Evolutionary conservation across 2,113 vertebrate species (phyloP).

Genomic region (Arothron firmamentum): DNA sequence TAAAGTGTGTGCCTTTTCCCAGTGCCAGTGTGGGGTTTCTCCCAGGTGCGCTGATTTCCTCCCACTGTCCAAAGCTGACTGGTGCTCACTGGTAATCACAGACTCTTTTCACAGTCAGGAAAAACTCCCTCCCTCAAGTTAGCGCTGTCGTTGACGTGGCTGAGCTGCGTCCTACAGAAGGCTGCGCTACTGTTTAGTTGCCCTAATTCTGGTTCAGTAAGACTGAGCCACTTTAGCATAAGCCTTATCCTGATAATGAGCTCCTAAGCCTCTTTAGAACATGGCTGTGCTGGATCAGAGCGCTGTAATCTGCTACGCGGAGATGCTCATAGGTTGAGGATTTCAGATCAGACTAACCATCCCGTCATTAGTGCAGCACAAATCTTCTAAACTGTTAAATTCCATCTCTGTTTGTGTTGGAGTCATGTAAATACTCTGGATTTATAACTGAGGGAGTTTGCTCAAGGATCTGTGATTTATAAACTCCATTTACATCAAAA

Average conservation of each 20-base stretch:
- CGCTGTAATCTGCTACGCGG: slow-evolving; percentile 61
- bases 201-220: slow-evolving; percentile 58
- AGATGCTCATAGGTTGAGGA: slow-evolving; percentile 61
- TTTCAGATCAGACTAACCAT: slow-evolving; percentile 55
- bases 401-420: slow-evolving; percentile 1
- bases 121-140: not conserved
- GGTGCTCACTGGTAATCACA: too few relatives aligned
- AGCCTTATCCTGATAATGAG: slow-evolving; percentile 67
- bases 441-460: not conserved
- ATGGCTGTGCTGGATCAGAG: slow-evolving; percentile 71
- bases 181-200: slow-evolving; percentile 30
- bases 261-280: slow-evolving; percentile 69
- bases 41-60: too few relatives aligned
- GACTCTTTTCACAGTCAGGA: too few relatives aligned
- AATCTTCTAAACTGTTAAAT: slow-evolving; percentile 12
- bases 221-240: slow-evolving; percentile 55
- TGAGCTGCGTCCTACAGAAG: slow-evolving; percentile 16
- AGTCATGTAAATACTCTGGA: not conserved
- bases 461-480: not conserved
- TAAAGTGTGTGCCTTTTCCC: too few relatives aligned
- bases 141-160: slow-evolving; percentile 5
- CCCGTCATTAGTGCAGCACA: slow-evolving; percentile 12
- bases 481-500: too few relatives aligned
- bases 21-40: too few relatives aligned
- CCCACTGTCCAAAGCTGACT: too few relatives aligned